Evolutionary conservation across 2,113 vertebrate species (phyloP), one percentile per base, ranked within the genome.

Genomic region (Camelus dromedarius): DNA sequence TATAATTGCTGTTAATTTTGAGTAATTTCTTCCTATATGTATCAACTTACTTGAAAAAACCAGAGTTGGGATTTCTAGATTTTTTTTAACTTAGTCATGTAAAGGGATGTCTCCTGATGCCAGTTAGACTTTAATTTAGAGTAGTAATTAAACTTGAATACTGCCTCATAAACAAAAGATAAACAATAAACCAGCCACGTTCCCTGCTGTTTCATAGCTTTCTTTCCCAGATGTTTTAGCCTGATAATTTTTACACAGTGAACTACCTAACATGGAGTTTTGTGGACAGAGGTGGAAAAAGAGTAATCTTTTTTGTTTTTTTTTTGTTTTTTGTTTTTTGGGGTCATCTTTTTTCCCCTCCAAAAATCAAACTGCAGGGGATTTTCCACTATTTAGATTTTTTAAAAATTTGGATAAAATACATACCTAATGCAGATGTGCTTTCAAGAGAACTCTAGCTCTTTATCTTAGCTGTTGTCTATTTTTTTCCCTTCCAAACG

Each of bases 81-180:
- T 98, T 97, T 98, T 98, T 98, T 97, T 91, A 98, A 97, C 98
- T 98, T 98, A 98, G 98, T 98, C 97, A 98, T 99, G 98, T 99
- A 98, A 99, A 98, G 98, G 98, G 98, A 99, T 99, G 98, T 99
- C 99, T 99, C 99, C 98, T 99, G 99, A 99, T 99, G 99, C 99
- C 99, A 99, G 99, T 99, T 99, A 99, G 99, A 99, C 99, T 99
- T 99, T 99, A 99, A 99, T 99, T 99, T 99, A 99, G 99, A 99
- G 99, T 99, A 99, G 99, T 99, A 99, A 99, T 99, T 99, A 99
- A 99, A 99, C 99, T 99, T 99, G 99, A 99, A 99, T 99, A 99
- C 99, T 99, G 99, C 99, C 99, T 99, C 99, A 99, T 99, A 99
- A 99, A 99, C 99, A 99, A 99, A 99, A 99, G 99, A 99, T 99